Evolutionary conservation across 2,113 vertebrate species (phyloP), one percentile per base, ranked within the genome.

Genomic region (Chloropsis cyanopogon): DNA sequence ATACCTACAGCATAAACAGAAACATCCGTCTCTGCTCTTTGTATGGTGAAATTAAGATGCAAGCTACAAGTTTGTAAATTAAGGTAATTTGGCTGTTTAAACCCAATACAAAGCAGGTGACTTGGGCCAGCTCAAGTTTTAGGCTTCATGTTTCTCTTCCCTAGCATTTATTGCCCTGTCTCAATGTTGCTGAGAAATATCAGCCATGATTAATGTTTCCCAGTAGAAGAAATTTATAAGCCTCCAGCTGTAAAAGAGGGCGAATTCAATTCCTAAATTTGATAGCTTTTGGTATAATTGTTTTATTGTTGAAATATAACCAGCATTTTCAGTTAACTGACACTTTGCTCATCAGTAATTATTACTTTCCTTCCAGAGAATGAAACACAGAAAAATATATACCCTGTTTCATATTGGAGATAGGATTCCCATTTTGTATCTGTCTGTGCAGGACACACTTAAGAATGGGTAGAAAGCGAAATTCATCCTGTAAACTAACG

Each of bases 261-360:
- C 73, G 19, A 93, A 88, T 91, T 92, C 68, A 49, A 86, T 88
- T 88, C 8, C 42, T 83, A 42, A 53, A 86, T 79, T 85, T 86
- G 80, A 90, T 66, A 70, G 68, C 21, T 94, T 86, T 81, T 12
- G 1, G 1, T 81, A 31, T 71, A 85, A 90, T 78, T 78, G 44
- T 73, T 95, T 88, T 70, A 76, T 78, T 81, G 47, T 66, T 92
- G 91, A 95, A 86, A 96, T 70, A 90, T 35, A 88, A 81, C 65
- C 52, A 78, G 29, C 24, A 64, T 86, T 94, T 93, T 88, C 66
- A 75, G 11, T 54, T 78, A 90, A 53, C 10, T 63, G 52, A 76
- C 33, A 71, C 22, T 81, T 90, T 17, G 41, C 13, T 90, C 47
- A 53, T 78, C 54, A 56, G 35, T 81, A 88, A 80, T 83, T 86